phyloP scores from a whole-genome alignment of 1,140 invertebrate genomes.

The Bombus soroeensis region DNA sequence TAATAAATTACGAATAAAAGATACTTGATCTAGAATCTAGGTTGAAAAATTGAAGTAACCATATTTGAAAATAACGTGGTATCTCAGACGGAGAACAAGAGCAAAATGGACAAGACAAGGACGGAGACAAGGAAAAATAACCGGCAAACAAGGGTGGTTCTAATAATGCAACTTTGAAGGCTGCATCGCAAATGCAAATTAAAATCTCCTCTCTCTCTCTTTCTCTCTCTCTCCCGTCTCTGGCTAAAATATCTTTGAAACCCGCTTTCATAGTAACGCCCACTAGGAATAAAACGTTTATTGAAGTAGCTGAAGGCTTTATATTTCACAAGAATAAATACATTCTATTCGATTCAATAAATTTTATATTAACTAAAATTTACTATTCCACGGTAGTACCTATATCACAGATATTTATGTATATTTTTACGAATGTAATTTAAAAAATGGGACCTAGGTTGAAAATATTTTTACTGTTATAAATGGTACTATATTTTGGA shows the following conservation, averaged over 20 bases:
- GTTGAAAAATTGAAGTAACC: too few relatives aligned
- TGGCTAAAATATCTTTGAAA: background rate
- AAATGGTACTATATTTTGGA: too few relatives aligned
- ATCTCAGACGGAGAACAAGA: background rate
- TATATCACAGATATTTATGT: too few relatives aligned
- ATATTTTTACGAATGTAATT: background rate
- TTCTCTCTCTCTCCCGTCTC: background rate
- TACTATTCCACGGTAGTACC: too few relatives aligned
- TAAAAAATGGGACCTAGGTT: background rate
- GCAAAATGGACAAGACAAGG: background rate
- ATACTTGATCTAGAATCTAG: too few relatives aligned
- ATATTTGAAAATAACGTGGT: background rate
- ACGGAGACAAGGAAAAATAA: background rate
- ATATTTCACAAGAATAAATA: background rate
- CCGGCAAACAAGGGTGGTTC: background rate
- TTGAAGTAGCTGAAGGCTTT: background rate
- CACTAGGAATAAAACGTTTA: background rate
- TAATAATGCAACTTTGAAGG: background rate
- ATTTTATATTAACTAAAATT: background rate
- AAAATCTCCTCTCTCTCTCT: background rate
- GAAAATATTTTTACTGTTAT: too few relatives aligned
- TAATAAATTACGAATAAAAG: too few relatives aligned
- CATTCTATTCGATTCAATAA: background rate
- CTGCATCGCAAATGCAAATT: background rate
- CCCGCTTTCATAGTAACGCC: background rate